Conservation (phyloP, 1,140 invertebrate species). For the Mylabris phalerata region DNA sequence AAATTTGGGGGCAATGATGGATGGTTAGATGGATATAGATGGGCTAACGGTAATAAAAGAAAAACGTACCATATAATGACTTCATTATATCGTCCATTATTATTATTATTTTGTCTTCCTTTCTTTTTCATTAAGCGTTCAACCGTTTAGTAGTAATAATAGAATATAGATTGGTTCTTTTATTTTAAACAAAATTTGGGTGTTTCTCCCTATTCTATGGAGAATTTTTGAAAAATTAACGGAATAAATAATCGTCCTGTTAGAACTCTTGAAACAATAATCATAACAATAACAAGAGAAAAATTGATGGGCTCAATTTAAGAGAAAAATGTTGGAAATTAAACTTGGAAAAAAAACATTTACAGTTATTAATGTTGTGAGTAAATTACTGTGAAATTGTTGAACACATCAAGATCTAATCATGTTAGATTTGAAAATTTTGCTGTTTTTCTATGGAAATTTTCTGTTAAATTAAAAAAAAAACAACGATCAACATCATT, state of each 20-base stretch:
- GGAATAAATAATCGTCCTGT: too few relatives aligned
- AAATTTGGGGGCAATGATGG: too few relatives aligned
- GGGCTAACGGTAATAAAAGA: conserved; percentile 6
- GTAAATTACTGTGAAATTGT: neutral
- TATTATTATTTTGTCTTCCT: neutral
- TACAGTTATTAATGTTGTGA: neutral
- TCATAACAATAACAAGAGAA: too few relatives aligned
- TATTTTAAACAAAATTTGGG: neutral
- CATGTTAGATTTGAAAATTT: conserved; percentile 33
- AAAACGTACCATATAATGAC: conserved; percentile 13
- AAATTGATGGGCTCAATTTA: too few relatives aligned
- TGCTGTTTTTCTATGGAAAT: too few relatives aligned
- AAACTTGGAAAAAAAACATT: neutral
- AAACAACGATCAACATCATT: too few relatives aligned
- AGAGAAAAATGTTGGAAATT: too few relatives aligned
- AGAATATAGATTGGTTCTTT: neutral
- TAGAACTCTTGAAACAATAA: too few relatives aligned
- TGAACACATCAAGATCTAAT: conserved; percentile 10
- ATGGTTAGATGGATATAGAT: neutral
- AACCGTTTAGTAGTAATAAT: neutral
- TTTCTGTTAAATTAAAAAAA: too few relatives aligned
- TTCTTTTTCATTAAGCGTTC: neutral
- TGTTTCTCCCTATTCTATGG: neutral
- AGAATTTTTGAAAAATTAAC: too few relatives aligned
- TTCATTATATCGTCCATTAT: conserved; percentile 1